phyloP scores from a whole-genome alignment of 92 coral and sea anemone genomes.

The Epizoanthus illoricatus region DNA sequence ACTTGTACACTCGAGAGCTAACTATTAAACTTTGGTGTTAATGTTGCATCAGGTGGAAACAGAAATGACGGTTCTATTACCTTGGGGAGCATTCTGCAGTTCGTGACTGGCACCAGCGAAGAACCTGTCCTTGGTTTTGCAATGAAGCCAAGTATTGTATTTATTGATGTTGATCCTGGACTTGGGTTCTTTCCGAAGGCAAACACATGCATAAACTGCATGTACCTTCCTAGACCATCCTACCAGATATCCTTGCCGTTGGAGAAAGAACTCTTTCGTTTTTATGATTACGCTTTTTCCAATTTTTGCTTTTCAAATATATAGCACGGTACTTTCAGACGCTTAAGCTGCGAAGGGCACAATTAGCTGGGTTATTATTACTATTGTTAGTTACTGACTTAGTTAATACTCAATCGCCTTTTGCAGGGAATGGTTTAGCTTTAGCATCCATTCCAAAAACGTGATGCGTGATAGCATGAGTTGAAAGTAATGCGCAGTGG shows the following conservation, averaged over 20 bases:
- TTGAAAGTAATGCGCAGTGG: too few species aligned
- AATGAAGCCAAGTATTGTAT: constrained; percentile 23
- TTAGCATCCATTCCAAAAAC: too few species aligned
- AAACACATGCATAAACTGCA: constrained; percentile 33
- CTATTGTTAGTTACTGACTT: not conserved
- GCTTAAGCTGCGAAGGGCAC: not conserved
- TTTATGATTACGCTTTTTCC: constrained; percentile 21
- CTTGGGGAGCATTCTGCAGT: too few species aligned
- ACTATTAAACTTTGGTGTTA: too few species aligned
- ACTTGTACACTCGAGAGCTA: too few species aligned
- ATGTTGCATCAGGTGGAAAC: too few species aligned
- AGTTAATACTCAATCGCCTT: too few species aligned
- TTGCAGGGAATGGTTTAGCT: too few species aligned
- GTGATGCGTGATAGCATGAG: too few species aligned
- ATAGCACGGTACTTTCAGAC: not conserved
- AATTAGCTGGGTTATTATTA: not conserved
- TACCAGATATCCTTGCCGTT: constrained; percentile 19
- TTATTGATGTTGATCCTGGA: constrained; percentile 10
- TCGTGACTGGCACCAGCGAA: too few species aligned
- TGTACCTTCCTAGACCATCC: constrained; percentile 20
- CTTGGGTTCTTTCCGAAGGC: constrained; percentile 19
- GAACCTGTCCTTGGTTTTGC: not conserved
- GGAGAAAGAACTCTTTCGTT: constrained; percentile 2
- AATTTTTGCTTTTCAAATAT: constrained; percentile 23
- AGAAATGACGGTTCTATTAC: too few species aligned